Base-by-base conservation (phyloP, 2,113 vertebrate genomes). In the Oryzias curvinotus region DNA sequence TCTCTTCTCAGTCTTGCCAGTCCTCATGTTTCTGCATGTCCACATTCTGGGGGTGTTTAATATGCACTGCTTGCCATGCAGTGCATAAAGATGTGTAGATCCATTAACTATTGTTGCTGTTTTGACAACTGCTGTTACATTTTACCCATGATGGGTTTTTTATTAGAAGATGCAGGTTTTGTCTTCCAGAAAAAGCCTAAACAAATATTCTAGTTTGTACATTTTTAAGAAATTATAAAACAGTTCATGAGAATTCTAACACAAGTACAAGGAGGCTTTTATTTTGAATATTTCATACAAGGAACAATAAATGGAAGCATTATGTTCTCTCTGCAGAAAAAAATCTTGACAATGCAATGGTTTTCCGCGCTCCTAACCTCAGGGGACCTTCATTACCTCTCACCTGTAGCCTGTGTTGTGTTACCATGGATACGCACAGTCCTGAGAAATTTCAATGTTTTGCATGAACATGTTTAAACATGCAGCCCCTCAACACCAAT, bases 361-460 rank as follows among this genome's bases (percentile, higher is more conserved):
- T 73, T 73, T 23, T 64, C 85, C 91, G 88, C 89, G 82, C 85
- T 86, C 86, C 83, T 85, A 62, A 72, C 76, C 71, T 81, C 68
- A 67, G 79, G 75, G 77, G 78, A 76, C 73, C 72, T 65, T 48
- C 50, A 82, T 83, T 83, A 75, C 73, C 74, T 78, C 73, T 75
- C 80, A 88, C 86, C 83, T 77, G 62, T 83, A 87, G 81, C 91
- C 91, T 91, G 91, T 93, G 90, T 90, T 81, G 81, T 81, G 87
- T 89, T 83, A 76, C 92, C 92, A 93, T 93, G 92, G 93, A 93
- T 92, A 94, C 84, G 86, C 92, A 90, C 92, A 93, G 93, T 92
- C 91, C 92, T 91, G 75, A 67, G 68, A 62, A 51, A 68, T 60
- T 52, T 49, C 23, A 47, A 52, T 61, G 52, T 74, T 78, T 82